Base-by-base conservation (phyloP, 2,888 invertebrate genomes). In the Tribolium freemani region DNA sequence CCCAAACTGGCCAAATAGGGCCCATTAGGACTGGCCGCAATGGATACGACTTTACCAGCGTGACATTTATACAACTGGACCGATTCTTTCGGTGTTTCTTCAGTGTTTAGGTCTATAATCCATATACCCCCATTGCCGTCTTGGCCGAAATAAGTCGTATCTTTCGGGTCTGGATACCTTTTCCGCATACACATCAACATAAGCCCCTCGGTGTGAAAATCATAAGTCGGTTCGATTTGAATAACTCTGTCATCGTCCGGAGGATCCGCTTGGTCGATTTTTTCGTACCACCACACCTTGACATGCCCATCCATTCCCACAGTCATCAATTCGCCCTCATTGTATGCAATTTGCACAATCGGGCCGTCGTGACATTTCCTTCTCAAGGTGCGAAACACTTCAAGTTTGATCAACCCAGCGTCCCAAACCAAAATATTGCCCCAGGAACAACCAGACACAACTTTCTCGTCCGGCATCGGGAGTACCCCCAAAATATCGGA, bases 361-460 rank as follows among this genome's bases (percentile, higher is more conserved):
- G 93, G 91, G 13, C 91, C 93, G 2, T 87, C 85, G 81, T 97
- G 97, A 81, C 96, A 96, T 0, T 90, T 87, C 82, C 91, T 92
- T 16, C 92, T 88, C 56, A 91, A 91, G 75, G 92, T 92, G 72
- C 92, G 89, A 5, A 91, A 91, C 0, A 96, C 91, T 88, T 96
- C 95, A 38, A 96, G 87, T 85, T 96, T 96, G 8, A 97, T 96
- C 0, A 96, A 88, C 0, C 95, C 95, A 53, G 92, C 95, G 80
- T 97, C 96, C 97, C 97, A 97, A 0, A 97, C 89, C 46, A 97
- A 87, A 82, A 97, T 91, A 84, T 97, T 97, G 0, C 97, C 97
- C 96, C 96, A 96, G 80, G 93, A 93, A 79, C 93, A 93, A 0
- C 96, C 95, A 0, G 96, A 95, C 45, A 97, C 87, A 0, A 95